A percentile compares a stretch with the other conserved stretches of the same genome.
phyloP scores from a whole-genome alignment of 2,888 invertebrate species.

The Chaetoderma sp. region DNA sequence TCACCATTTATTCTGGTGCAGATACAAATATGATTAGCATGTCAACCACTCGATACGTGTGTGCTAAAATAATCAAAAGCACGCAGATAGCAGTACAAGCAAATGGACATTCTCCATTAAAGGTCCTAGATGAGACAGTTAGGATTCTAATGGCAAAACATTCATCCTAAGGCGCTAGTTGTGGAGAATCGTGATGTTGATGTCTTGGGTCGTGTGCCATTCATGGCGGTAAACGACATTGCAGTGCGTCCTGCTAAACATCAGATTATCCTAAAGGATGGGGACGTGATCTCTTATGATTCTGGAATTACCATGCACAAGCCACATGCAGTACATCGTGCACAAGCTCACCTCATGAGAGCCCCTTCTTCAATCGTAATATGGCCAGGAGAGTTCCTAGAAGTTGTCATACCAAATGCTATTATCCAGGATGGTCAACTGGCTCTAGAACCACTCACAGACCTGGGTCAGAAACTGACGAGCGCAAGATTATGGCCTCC shows the following conservation, averaged over 20 bases:
- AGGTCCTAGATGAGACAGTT: conserved; percentile 17
- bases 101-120: conserved; percentile 18
- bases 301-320: neutral
- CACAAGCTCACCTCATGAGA: conserved; percentile 21
- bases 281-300: conserved; percentile 8
- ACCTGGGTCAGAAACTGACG: neutral
- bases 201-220: conserved; percentile 36
- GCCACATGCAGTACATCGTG: neutral
- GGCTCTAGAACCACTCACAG: conserved; percentile 12
- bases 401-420: conserved; percentile 24
- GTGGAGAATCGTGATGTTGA: conserved; percentile 37
- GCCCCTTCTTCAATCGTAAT: conserved; percentile 14
- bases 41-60: conserved; percentile 24
- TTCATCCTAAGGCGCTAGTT: conserved; percentile 28
- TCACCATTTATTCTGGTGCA: conserved; percentile 11
- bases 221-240: conserved; percentile 41
- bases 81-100: too few species aligned
- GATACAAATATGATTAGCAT: conserved; percentile 29
- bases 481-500: too few species aligned
- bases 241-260: conserved; percentile 32
- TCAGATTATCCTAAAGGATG: conserved; percentile 23
- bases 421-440: conserved; percentile 2
- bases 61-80: conserved; percentile 25
- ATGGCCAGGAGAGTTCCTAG: conserved; percentile 35
- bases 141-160: neutral